Evolutionary conservation across 2,113 vertebrate species (phyloP).

Genomic region (Rhinopithecus roxellana): DNA sequence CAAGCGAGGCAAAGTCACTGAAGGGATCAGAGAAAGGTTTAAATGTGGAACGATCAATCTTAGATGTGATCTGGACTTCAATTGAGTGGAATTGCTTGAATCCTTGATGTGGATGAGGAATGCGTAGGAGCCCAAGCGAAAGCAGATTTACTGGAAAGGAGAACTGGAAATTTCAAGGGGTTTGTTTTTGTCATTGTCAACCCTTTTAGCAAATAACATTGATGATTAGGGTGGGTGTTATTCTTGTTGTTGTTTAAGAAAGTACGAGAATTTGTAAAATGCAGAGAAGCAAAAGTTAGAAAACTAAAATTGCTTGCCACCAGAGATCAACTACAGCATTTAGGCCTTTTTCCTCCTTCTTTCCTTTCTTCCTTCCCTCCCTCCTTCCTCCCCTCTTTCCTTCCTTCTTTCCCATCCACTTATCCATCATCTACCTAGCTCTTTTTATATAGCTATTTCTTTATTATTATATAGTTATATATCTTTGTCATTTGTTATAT

Average conservation of each 20-base stretch:
- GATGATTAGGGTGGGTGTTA: not conserved
- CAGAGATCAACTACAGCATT: not conserved
- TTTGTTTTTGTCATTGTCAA: not conserved
- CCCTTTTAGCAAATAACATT: not conserved
- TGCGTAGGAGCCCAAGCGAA: not conserved
- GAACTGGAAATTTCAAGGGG: not conserved
- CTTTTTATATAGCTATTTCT: not conserved
- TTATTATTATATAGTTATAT: not conserved
- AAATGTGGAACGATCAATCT: not conserved
- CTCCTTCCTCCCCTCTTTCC: not conserved
- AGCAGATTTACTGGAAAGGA: not conserved
- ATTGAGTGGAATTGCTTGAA: not conserved
- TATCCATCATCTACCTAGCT: not conserved
- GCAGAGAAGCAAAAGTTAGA: not conserved
- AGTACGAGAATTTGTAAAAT: slow-evolving; percentile 3
- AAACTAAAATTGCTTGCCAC: not conserved
- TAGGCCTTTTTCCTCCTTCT: not conserved
- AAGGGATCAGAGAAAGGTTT: not conserved
- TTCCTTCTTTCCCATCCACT: not conserved
- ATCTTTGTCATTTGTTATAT: not conserved
- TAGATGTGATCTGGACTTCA: not conserved
- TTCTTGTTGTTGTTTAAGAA: not conserved
- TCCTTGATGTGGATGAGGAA: not conserved
- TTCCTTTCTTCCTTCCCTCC: not conserved
- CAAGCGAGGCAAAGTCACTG: not conserved